Conservation (phyloP, 1,140 invertebrate genomes). For the Trinorchestia longiramus region DNA sequence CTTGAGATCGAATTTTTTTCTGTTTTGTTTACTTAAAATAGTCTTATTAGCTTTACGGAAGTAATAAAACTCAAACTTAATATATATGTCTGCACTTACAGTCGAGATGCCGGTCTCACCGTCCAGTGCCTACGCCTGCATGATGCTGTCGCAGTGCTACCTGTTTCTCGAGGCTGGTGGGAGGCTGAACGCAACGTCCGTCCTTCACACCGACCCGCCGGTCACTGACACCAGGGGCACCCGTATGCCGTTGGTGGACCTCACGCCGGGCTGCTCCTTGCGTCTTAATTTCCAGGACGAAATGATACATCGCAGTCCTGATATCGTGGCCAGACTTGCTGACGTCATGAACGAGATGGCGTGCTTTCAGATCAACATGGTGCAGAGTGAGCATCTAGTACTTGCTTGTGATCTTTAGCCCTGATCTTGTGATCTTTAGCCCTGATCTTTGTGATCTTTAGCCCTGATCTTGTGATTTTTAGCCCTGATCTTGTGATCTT, state of each 20-base stretch:
- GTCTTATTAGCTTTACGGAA: no score
- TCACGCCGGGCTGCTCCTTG: neutral
- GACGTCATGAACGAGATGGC: constrained; percentile 50
- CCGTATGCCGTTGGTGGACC: neutral
- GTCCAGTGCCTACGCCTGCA: neutral
- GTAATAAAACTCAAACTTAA: neutral
- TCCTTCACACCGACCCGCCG: neutral
- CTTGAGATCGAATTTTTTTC: no score
- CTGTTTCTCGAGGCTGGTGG: constrained; percentile 28
- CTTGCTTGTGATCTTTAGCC: neutral
- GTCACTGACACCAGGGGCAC: neutral
- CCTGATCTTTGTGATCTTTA: no score
- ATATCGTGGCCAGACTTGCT: constrained; percentile 13
- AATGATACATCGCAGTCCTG: neutral
- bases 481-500: no score
- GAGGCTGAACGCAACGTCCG: neutral
- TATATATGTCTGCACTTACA: neutral
- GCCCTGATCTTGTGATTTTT: no score
- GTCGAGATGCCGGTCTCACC: constrained; percentile 21
- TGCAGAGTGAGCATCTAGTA: neutral
- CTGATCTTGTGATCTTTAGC: no score
- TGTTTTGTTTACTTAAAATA: no score
- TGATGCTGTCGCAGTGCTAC: constrained; percentile 34
- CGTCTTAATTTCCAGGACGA: neutral
- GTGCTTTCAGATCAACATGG: constrained; percentile 48